Conservation (phyloP, 2,888 invertebrate species). For the Hedychridium roseum region DNA sequence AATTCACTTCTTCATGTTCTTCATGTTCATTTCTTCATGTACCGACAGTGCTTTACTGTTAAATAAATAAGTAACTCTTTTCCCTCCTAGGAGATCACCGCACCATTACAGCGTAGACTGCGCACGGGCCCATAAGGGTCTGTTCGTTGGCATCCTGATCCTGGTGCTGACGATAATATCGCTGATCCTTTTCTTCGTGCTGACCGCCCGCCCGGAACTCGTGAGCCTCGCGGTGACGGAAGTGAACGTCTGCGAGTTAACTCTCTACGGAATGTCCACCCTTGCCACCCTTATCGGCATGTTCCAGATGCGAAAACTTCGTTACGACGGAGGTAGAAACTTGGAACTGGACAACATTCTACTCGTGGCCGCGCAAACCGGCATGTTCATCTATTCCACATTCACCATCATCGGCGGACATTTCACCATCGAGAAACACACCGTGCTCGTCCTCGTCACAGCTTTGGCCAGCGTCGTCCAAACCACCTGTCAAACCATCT, state of each 20-base stretch:
- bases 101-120: constrained; percentile 95
- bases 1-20: too few species aligned
- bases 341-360: constrained; percentile 90
- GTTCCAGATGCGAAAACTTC: constrained; percentile 84
- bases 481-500: constrained; percentile 89
- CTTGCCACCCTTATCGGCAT: constrained; percentile 88
- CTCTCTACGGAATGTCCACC: constrained; percentile 85
- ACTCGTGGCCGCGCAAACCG: constrained; percentile 91
- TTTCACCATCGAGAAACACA: constrained; percentile 83
- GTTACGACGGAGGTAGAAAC: constrained; percentile 84
- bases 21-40: too few species aligned
- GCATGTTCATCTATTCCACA: constrained; percentile 92
- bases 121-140: constrained; percentile 90
- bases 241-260: constrained; percentile 88
- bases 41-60: background rate
- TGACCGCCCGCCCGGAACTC: constrained; percentile 82
- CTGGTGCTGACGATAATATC: constrained; percentile 91
- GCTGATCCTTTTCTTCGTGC: constrained; percentile 88
- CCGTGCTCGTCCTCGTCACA: constrained; percentile 82
- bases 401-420: constrained; percentile 94
- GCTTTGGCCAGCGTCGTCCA: constrained; percentile 87
- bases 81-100: constrained; percentile 77
- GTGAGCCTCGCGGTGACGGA: constrained; percentile 86
- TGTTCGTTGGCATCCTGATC: constrained; percentile 88
- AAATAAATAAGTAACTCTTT: background rate